These are phyloP conservation scores for Torymus texanus DNA, from an alignment of 2,888 invertebrate species.

Conservation along the genomic window DNA sequence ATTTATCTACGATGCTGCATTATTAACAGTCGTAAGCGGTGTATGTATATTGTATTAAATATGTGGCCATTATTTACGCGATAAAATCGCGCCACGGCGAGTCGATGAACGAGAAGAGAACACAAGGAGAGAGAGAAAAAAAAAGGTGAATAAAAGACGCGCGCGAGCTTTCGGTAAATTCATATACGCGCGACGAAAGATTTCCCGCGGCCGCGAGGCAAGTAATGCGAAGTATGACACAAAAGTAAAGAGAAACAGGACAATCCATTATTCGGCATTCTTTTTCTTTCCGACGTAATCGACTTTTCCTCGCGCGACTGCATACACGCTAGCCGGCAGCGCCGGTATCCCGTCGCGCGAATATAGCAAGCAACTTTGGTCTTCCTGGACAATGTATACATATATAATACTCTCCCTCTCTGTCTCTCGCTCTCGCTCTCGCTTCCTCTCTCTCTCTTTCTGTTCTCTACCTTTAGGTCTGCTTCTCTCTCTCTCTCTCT, in stretches of 20 bases:
- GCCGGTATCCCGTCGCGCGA: constrained; percentile 37
- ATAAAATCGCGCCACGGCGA: constrained; percentile 31
- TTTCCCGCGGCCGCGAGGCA: constrained; percentile 7
- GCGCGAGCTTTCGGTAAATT: constrained; percentile 31
- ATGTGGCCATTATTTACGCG: constrained; percentile 33
- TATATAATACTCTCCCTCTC: constrained; percentile 14
- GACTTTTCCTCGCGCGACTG: constrained; percentile 51
- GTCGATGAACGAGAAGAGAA: no score
- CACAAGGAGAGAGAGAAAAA: no score
- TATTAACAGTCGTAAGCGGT: neutral
- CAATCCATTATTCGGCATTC: constrained; percentile 49
- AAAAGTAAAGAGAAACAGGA: constrained; percentile 51
- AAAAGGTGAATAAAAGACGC: constrained; percentile 16
- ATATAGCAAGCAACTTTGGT: constrained; percentile 42
- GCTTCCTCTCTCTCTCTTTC: constrained; percentile 24
- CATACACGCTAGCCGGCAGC: neutral
- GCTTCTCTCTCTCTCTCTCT: constrained; percentile 55
- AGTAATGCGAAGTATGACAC: constrained; percentile 43
- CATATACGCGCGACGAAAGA: constrained; percentile 12
- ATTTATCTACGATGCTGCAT: neutral
- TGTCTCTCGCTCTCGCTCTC: constrained; percentile 34
- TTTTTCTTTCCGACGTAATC: constrained; percentile 54
- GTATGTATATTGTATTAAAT: neutral
- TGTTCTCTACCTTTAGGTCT: constrained; percentile 17
- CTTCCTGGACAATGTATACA: constrained; percentile 55